Evolutionary conservation across 2,797 vertebrate species (phyloP).

Genomic region (Alca torda): DNA sequence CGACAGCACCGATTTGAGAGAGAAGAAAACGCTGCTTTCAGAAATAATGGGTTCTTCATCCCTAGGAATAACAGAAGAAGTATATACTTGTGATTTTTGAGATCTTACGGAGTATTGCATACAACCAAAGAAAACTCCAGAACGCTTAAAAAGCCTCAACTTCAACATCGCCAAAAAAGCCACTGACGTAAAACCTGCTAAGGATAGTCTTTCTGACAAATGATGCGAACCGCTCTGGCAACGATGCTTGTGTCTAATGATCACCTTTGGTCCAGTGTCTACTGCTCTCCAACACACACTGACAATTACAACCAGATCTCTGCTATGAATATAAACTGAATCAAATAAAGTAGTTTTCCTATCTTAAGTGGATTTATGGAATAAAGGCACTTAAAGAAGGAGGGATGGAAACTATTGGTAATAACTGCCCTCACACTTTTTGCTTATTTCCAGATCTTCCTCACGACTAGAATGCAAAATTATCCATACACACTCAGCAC

Average conservation of each 20-base stretch:
- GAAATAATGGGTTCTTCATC: background rate
- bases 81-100: background rate
- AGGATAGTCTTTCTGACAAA: background rate
- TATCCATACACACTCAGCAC: background rate
- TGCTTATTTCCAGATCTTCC: background rate
- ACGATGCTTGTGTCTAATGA: background rate
- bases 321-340: background rate
- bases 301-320: background rate
- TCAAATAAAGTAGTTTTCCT: background rate
- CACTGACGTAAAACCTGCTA: background rate
- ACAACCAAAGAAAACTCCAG: background rate
- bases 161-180: background rate
- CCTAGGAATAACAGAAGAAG: background rate
- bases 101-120: background rate
- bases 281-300: background rate
- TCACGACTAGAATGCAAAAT: background rate
- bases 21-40: background rate
- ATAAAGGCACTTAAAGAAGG: background rate
- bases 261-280: background rate
- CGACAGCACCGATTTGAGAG: background rate
- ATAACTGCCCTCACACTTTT: background rate
- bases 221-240: background rate
- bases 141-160: background rate
- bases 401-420: background rate
- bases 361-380: background rate